Conservation (phyloP, 53 echinoderm and acorn worm genomes). For the Temnopleurus reevesii region DNA sequence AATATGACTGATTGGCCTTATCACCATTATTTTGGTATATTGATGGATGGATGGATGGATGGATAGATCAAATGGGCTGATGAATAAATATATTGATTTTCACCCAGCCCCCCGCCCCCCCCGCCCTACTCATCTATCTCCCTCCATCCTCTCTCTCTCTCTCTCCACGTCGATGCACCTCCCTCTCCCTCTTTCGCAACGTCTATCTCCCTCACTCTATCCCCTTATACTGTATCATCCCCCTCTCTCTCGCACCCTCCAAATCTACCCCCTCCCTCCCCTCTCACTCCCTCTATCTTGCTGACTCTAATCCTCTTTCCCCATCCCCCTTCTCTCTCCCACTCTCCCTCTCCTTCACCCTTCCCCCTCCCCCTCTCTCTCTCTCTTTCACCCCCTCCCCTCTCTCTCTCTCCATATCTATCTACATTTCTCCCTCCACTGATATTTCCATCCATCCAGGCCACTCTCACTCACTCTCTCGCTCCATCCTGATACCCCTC, state of each 20-base stretch:
- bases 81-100: neutral
- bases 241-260: neutral
- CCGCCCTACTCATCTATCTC: neutral
- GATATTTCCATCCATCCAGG: no score
- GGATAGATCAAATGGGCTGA: no score
- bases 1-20: no score
- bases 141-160: neutral
- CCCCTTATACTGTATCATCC: neutral
- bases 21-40: no score
- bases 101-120: neutral
- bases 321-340: neutral
- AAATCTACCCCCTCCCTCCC: neutral
- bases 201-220: neutral
- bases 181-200: neutral
- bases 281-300: neutral
- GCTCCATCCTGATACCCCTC: neutral
- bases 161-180: neutral
- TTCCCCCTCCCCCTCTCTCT: neutral
- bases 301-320: neutral
- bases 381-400: neutral
- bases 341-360: neutral
- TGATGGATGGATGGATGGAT: no score
- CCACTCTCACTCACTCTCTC: conserved; percentile 2
- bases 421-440: neutral
- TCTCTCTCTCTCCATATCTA: conserved; percentile 8